phyloP scores from a whole-genome alignment of 2,113 vertebrate species.

The Callionymus lyra region DNA sequence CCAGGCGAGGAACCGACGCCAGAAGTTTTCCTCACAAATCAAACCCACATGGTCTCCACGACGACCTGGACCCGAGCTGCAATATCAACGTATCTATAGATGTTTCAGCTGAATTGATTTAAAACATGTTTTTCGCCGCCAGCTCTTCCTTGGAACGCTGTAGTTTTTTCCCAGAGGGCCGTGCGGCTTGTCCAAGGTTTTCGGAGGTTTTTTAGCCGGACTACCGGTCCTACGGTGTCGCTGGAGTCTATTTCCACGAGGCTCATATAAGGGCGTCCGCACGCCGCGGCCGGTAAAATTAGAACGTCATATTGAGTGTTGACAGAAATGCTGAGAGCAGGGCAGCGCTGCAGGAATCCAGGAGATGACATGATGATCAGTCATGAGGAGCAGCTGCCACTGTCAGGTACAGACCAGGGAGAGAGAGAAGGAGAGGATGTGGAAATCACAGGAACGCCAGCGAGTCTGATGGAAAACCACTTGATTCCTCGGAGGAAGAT shows the following conservation, averaged over 20 bases:
- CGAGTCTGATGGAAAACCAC: slow-evolving; percentile 35
- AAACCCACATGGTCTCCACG: slow-evolving; percentile 54
- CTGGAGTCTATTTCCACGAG: not conserved
- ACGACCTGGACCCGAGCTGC: too few species aligned
- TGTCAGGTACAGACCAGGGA: slow-evolving; percentile 50
- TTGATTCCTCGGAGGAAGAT: not conserved
- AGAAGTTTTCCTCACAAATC: slow-evolving; percentile 53
- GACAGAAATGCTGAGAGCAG: slow-evolving; percentile 69
- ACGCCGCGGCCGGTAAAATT: slow-evolving; percentile 58
- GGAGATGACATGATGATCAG: slow-evolving; percentile 59
- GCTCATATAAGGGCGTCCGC: not conserved
- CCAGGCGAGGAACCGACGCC: slow-evolving; percentile 43
- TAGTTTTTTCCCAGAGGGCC: slow-evolving; percentile 49
- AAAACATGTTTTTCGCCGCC: slow-evolving; percentile 45
- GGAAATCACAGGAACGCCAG: slow-evolving; percentile 47
- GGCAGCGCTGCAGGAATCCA: slow-evolving; percentile 48
- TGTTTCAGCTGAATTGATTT: slow-evolving; percentile 47
- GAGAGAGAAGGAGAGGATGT: slow-evolving; percentile 11
- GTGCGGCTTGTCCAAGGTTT: slow-evolving; percentile 37
- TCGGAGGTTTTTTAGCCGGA: too few species aligned
- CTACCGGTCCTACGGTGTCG: not conserved
- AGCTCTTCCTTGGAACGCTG: slow-evolving; percentile 26
- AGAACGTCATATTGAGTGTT: slow-evolving; percentile 67
- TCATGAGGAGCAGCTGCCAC: slow-evolving; percentile 63
- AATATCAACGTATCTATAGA: too few species aligned